phyloP scores from a whole-genome alignment of 2,797 vertebrate genomes.

The Varecia variegata region DNA sequence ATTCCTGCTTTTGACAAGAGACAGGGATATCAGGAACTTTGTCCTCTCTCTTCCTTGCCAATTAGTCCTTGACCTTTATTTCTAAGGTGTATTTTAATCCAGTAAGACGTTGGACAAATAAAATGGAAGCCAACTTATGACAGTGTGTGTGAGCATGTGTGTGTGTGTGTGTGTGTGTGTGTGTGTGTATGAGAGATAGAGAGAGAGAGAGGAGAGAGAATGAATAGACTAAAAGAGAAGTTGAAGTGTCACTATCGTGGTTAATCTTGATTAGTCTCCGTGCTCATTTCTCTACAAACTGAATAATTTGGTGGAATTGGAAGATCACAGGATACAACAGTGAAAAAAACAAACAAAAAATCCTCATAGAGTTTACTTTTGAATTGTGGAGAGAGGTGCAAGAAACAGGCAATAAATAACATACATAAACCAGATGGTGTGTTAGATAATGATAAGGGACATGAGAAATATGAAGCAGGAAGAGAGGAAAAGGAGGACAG shows the following conservation, averaged over 20 bases:
- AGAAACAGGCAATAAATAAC: neutral
- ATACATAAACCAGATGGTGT: neutral
- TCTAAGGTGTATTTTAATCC: conserved; percentile 31
- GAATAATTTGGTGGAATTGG: neutral
- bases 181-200: neutral
- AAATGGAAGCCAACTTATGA: neutral
- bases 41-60: conserved; percentile 1
- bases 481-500: neutral
- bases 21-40: neutral
- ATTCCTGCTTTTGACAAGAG: neutral
- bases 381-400: neutral
- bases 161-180: too few relatives aligned
- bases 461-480: neutral
- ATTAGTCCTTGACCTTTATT: conserved; percentile 47
- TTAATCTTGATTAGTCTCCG: neutral
- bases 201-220: neutral
- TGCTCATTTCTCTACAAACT: neutral
- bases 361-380: neutral
- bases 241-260: neutral
- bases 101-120: neutral
- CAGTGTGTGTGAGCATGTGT: neutral
- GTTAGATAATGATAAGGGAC: neutral
- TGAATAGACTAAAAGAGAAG: neutral
- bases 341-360: conserved; percentile 9
- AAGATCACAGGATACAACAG: neutral